phyloP scores from a whole-genome alignment of 1,140 invertebrate genomes.

The Condylostylus longicornis region DNA sequence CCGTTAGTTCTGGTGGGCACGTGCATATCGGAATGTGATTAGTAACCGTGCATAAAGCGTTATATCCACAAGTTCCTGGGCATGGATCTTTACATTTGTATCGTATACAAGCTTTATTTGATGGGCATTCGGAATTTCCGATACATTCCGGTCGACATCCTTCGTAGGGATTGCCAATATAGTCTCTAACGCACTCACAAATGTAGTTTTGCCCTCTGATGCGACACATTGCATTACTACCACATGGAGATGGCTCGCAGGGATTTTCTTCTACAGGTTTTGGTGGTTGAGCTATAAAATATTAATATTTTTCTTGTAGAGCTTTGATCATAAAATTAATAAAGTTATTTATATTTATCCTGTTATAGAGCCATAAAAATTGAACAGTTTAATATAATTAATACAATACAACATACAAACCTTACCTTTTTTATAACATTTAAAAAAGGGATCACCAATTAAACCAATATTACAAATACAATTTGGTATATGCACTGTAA shows the following conservation, averaged over 20 bases:
- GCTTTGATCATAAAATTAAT: too few species aligned
- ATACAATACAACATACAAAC: constrained; percentile 33
- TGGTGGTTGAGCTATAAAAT: constrained; percentile 39
- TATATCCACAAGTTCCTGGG: constrained; percentile 40
- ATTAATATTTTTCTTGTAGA: neutral
- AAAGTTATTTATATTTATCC: too few species aligned
- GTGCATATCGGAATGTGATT: constrained; percentile 51
- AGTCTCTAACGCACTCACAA: constrained; percentile 37
- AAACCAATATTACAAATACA: constrained; percentile 51
- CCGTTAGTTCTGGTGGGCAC: constrained; percentile 43
- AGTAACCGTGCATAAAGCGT: constrained; percentile 46
- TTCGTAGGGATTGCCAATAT: constrained; percentile 41
- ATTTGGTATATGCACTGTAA: constrained; percentile 56
- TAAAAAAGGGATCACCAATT: constrained; percentile 54
- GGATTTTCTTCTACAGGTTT: constrained; percentile 34
- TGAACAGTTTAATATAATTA: neutral
- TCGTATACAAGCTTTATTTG: constrained; percentile 38
- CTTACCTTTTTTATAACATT: constrained; percentile 36
- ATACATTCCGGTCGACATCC: constrained; percentile 44
- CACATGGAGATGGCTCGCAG: constrained; percentile 43
- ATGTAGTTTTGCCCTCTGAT: constrained; percentile 31
- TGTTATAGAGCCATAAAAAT: too few species aligned
- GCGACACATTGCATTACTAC: constrained; percentile 38
- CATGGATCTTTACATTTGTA: constrained; percentile 45
- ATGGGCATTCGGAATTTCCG: constrained; percentile 41